Conservation (phyloP, 2,797 vertebrate species). For the Tinamus major region DNA sequence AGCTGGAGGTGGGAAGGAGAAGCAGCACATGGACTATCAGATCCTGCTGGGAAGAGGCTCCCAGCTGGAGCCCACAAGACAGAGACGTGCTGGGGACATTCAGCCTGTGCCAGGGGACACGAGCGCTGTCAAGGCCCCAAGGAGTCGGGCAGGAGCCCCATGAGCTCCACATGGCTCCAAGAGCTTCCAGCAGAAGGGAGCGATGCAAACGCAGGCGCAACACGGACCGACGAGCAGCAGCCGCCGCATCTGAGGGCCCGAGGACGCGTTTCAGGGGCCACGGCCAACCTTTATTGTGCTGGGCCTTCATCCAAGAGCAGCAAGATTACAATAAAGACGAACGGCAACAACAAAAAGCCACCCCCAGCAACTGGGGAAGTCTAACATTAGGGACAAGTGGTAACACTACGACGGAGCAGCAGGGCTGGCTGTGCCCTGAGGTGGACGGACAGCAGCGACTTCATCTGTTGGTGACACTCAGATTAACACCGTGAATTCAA, state of each 20-base stretch:
- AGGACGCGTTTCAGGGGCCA: not conserved
- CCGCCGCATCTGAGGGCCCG: not conserved
- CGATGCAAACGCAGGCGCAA: rapidly evolving
- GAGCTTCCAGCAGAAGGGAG: not conserved
- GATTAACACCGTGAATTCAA: not conserved
- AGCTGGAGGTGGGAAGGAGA: not conserved
- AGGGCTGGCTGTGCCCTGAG: rapidly evolving
- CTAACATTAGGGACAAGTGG: not conserved
- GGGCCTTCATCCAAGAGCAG: not conserved
- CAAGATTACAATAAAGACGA: not conserved
- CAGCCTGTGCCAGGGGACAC: not conserved
- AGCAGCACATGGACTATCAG: rapidly evolving
- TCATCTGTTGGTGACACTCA: not conserved
- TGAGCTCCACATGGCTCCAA: rapidly evolving
- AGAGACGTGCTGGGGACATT: not conserved
- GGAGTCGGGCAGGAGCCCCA: not conserved
- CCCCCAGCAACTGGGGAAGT: rapidly evolving
- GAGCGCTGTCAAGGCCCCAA: not conserved
- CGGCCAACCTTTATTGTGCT: not conserved
- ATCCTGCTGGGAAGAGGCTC: not conserved
- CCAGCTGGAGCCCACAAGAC: not conserved
- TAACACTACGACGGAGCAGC: not conserved
- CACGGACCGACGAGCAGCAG: not conserved
- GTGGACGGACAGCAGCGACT: rapidly evolving
- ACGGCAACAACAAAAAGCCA: rapidly evolving